These are phyloP conservation scores for Vanessa atalanta DNA, from an alignment of 1,140 invertebrate species.

Conservation along the genomic window DNA sequence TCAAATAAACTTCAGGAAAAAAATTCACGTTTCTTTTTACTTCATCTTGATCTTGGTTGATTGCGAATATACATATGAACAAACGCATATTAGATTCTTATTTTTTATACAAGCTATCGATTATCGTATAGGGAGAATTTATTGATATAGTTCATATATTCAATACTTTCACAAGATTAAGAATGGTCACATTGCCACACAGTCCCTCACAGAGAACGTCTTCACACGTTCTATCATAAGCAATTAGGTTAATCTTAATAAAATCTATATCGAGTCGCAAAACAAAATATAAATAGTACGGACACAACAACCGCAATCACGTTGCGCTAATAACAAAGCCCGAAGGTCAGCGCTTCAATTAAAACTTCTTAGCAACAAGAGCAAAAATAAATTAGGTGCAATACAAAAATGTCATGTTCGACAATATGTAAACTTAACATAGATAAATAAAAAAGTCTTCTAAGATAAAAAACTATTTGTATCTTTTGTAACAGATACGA, in stretches of 20 bases:
- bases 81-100: no score
- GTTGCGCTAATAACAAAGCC: slow-evolving; percentile 30
- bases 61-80: no score
- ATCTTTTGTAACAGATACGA: slow-evolving; percentile 7
- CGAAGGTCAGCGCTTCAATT: slow-evolving; percentile 31
- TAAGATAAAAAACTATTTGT: slow-evolving; percentile 9
- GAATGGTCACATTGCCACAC: background rate
- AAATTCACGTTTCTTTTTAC: background rate
- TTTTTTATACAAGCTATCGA: no score
- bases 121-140: background rate
- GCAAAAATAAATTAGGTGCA: slow-evolving; percentile 15
- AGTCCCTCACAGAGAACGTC: background rate
- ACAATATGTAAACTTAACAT: slow-evolving; percentile 1
- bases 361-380: slow-evolving; percentile 30
- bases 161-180: background rate
- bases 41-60: background rate
- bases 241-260: background rate
- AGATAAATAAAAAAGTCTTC: slow-evolving; percentile 12
- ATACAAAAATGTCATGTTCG: slow-evolving; percentile 24
- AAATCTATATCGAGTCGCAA: slow-evolving; percentile 10
- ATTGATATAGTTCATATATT: background rate
- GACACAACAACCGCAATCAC: slow-evolving; percentile 21
- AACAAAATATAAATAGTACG: slow-evolving; percentile 27
- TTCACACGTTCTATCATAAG: background rate
- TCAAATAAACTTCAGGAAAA: slow-evolving; percentile 8